Base-by-base conservation (phyloP, 2,888 invertebrate genomes). In the Oasisia sp. region DNA sequence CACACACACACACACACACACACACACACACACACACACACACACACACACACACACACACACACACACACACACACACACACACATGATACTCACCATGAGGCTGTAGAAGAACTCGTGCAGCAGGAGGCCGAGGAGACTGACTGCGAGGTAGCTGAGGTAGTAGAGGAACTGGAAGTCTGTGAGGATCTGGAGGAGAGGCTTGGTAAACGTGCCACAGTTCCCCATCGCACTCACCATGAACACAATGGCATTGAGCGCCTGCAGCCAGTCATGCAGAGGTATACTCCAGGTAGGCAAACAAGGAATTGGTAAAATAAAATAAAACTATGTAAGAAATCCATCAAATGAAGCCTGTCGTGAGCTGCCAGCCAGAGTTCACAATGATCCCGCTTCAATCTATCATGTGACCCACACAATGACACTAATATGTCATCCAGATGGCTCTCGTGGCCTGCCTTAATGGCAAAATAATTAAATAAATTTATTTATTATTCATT, bases 61-160 rank as follows among this genome's bases (percentile, higher is more conserved):
- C n/a, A n/a, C n/a, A n/a, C n/a, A n/a, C n/a, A n/a, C n/a, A n/a
- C n/a, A n/a, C n/a, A n/a, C n/a, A n/a, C n/a, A n/a, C n/a, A n/a
- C n/a, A n/a, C n/a, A n/a, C n/a, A n/a, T n/a, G n/a, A n/a, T 74
- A 74, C 1, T 97, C 96, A 99, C 99, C 97, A 99, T 97, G 95
- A 99, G 97, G 92, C 99, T 99, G 97, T 99, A 99, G 97, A 99
- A 99, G 97, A 99, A 99, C 32, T 99, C 99, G 97, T 99, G 99
- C 96, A 98, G 97, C 95, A 98, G 97, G 93, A 99, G 97, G 90
- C 99, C 99, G 93, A 98, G 97, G 95, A 99, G 97, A 97, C 99
- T 99, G 97, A 99, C 98, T 93, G 98, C 97, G 94, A 99, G 97
- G 96, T 99, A 99, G 92, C 97, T 97, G 94, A 98, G 97, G 96